Conservation (phyloP, 2,888 invertebrate species). For the Lepas anatifera region DNA sequence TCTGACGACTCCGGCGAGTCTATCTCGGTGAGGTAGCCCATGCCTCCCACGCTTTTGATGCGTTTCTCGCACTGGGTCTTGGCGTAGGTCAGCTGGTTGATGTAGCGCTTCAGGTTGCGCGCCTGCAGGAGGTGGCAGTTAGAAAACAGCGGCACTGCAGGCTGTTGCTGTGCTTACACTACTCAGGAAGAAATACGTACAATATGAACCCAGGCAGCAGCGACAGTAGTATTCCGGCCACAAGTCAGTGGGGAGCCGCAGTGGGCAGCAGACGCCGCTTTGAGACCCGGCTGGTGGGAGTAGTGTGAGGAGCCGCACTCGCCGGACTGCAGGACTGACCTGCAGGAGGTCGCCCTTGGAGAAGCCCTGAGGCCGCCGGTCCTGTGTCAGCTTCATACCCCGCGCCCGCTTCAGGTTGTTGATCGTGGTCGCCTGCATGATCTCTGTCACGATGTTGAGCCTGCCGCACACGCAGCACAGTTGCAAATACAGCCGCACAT, state of each 20-base stretch:
- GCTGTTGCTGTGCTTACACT: too few species aligned
- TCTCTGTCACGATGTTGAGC: conserved; percentile 77
- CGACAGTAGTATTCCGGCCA: too few species aligned
- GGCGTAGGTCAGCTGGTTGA: conserved; percentile 65
- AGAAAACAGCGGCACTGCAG: neutral
- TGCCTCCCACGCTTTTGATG: conserved; percentile 60
- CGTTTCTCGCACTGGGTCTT: conserved; percentile 69
- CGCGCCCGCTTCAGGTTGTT: conserved; percentile 79
- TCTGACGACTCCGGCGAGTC: conserved; percentile 11
- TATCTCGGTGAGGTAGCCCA: conserved; percentile 38
- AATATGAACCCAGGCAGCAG: too few species aligned
- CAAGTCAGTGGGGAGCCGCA: too few species aligned
- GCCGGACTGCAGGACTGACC: conserved; percentile 18
- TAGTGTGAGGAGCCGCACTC: too few species aligned
- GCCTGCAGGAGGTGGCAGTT: too few species aligned
- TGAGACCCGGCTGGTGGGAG: too few species aligned
- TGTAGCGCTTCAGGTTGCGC: conserved; percentile 68
- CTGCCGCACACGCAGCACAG: too few species aligned
- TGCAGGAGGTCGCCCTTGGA: conserved; percentile 58
- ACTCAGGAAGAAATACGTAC: too few species aligned
- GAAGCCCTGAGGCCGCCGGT: conserved; percentile 42
- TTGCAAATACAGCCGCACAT: too few species aligned
- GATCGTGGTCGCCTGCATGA: conserved; percentile 85
- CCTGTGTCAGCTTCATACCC: conserved; percentile 54
- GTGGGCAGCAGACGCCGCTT: too few species aligned